Percentiles rank a stretch among this genome's conserved stretches.
Conservation (phyloP, 2,888 invertebrate genomes). For the Diadegma fenestrale region DNA sequence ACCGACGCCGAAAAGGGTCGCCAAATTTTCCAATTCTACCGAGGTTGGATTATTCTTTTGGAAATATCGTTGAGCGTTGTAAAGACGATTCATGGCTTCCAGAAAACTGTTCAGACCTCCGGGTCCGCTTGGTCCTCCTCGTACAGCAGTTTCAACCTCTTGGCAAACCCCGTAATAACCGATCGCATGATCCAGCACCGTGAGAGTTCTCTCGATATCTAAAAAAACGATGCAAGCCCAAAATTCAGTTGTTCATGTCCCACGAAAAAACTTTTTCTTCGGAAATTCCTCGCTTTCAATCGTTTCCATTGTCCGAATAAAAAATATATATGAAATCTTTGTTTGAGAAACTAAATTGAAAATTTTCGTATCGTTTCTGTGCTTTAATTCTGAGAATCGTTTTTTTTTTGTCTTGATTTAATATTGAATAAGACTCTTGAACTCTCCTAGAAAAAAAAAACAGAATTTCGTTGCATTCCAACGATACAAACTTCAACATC, state of each 20-base stretch:
- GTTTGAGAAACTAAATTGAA: too few relatives aligned
- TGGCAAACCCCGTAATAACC: constrained; percentile 98
- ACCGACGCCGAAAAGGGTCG: constrained; percentile 92
- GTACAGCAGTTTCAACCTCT: constrained; percentile 94
- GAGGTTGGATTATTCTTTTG: constrained; percentile 96
- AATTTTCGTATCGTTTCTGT: too few relatives aligned
- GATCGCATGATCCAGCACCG: constrained; percentile 96
- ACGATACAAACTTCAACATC: too few relatives aligned
- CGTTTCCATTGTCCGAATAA: too few relatives aligned
- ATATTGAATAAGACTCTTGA: too few relatives aligned
- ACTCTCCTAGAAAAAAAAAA: too few relatives aligned
- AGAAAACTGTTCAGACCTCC: constrained; percentile 86
- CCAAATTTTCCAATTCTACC: constrained; percentile 96
- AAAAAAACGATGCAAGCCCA: constrained; percentile 51
- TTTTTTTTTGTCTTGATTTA: too few relatives aligned
- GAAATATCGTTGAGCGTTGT: constrained; percentile 96
- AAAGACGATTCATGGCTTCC: constrained; percentile 93
- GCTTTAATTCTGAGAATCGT: too few relatives aligned
- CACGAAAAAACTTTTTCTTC: too few relatives aligned
- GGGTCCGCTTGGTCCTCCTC: constrained; percentile 90
- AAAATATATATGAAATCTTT: too few relatives aligned
- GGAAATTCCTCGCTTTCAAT: too few relatives aligned
- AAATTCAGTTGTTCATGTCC: not conserved
- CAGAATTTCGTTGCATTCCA: too few relatives aligned
- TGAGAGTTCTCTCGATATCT: constrained; percentile 97